Conservation (phyloP, 1,140 invertebrate species). For the Cydia strobilella region DNA sequence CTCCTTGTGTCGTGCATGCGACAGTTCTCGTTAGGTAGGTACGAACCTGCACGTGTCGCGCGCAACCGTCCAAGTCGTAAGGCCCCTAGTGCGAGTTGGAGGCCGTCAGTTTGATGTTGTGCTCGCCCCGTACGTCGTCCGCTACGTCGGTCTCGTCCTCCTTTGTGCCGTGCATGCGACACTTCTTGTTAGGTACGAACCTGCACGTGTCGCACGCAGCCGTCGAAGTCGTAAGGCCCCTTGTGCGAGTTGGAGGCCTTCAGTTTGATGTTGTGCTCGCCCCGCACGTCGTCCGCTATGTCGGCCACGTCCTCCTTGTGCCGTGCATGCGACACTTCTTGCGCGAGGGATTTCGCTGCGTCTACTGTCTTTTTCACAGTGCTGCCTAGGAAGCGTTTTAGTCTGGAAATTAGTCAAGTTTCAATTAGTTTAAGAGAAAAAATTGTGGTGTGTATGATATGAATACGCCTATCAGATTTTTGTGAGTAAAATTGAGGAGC, state of each 20-base stretch:
- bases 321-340: slow-evolving; percentile 90
- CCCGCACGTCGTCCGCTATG: slow-evolving; percentile 91
- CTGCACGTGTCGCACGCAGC: slow-evolving; percentile 85
- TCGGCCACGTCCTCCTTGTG: slow-evolving; percentile 93
- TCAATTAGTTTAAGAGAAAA: neutral
- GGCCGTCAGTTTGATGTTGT: slow-evolving; percentile 94
- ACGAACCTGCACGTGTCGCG: slow-evolving; percentile 84
- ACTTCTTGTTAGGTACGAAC: slow-evolving; percentile 84
- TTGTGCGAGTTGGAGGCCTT: slow-evolving; percentile 97
- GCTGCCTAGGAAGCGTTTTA: slow-evolving; percentile 92
- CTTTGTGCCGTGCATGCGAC: slow-evolving; percentile 90
- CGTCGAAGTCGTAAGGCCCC: slow-evolving; percentile 97
- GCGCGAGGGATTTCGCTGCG: slow-evolving; percentile 94
- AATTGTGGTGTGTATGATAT: neutral
- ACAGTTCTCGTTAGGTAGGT: slow-evolving; percentile 84
- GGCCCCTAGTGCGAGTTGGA: slow-evolving; percentile 97
- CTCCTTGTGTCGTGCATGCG: slow-evolving; percentile 91
- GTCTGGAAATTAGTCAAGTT: slow-evolving; percentile 62
- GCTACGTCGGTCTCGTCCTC: slow-evolving; percentile 92
- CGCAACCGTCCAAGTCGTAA: slow-evolving; percentile 92
- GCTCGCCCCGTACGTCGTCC: slow-evolving; percentile 91
- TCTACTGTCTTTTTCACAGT: slow-evolving; percentile 94
- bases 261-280: slow-evolving; percentile 93
- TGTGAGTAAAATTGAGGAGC: no score
- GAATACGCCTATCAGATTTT: neutral